phyloP scores from a whole-genome alignment of 2,113 vertebrate species.

The Cyprinus carpio region DNA sequence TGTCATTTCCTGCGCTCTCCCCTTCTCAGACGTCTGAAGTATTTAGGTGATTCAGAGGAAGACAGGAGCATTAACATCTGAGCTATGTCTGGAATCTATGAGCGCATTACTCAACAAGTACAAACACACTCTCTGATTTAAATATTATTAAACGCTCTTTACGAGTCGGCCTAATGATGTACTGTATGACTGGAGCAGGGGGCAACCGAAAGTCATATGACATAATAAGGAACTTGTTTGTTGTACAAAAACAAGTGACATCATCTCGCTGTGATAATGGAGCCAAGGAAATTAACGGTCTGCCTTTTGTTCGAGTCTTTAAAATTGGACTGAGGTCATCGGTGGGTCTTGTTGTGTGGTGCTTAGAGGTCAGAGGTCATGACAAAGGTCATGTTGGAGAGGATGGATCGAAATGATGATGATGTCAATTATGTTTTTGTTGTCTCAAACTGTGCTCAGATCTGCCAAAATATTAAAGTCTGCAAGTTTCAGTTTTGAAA shows the following conservation, averaged over 20 bases:
- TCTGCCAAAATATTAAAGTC: neutral
- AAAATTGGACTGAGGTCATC: neutral
- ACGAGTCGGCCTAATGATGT: neutral
- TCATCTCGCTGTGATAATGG: conserved; percentile 27
- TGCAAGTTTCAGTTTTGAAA: neutral
- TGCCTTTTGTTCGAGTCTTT: conserved; percentile 15
- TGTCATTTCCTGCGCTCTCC: conserved; percentile 22
- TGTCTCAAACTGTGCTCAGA: neutral
- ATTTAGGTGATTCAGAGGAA: conserved; percentile 1
- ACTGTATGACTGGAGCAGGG: neutral
- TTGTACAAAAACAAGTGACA: conserved; percentile 6
- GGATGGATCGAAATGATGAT: neutral
- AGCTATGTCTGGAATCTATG: conserved; percentile 34
- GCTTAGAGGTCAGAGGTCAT: conserved; percentile 7
- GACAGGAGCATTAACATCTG: conserved; percentile 11
- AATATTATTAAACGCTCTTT: neutral
- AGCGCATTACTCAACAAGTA: neutral
- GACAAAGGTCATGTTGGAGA: neutral
- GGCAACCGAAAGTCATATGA: neutral
- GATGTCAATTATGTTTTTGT: neutral
- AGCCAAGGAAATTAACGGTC: conserved; percentile 17
- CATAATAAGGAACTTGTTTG: neutral
- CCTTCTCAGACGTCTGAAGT: neutral
- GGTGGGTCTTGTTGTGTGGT: neutral
- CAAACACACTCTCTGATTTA: neutral